phyloP scores from a whole-genome alignment of 2,113 vertebrate species.

The Clupea harengus region DNA sequence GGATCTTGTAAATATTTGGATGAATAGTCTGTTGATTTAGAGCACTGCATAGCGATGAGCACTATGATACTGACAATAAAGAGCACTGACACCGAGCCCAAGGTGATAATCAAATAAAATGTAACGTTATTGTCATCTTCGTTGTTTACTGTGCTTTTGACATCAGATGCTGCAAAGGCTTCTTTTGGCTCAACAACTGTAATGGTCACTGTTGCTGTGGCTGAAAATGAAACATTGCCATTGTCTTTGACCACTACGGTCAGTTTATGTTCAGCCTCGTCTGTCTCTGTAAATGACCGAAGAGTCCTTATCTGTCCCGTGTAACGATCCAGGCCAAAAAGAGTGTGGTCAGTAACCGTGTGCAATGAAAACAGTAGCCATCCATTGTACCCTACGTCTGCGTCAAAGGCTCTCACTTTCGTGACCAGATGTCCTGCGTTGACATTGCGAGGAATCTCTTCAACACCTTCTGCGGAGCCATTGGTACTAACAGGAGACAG shows the following conservation, averaged over 20 bases:
- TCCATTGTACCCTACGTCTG: conserved; percentile 41
- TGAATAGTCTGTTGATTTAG: conserved; percentile 23
- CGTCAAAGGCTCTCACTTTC: conserved; percentile 32
- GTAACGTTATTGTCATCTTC: conserved; percentile 34
- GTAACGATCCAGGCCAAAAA: conserved; percentile 30
- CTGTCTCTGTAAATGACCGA: conserved; percentile 34
- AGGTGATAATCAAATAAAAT: conserved; percentile 48
- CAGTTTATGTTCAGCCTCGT: conserved; percentile 29
- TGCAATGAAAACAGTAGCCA: conserved; percentile 32
- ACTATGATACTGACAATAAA: conserved; percentile 39
- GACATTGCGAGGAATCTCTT: conserved; percentile 30
- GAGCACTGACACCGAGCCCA: conserved; percentile 39
- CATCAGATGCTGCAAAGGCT: conserved; percentile 20
- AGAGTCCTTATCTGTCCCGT: conserved; percentile 36
- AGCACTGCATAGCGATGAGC: conserved; percentile 39
- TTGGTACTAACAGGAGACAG: conserved; percentile 8
- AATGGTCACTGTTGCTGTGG: conserved; percentile 25
- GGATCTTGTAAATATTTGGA: conserved; percentile 30
- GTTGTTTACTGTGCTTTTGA: conserved; percentile 3
- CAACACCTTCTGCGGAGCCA: conserved; percentile 23
- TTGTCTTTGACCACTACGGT: conserved; percentile 37
- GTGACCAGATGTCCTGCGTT: conserved; percentile 31
- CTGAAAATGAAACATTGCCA: conserved; percentile 32
- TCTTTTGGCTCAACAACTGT: conserved; percentile 23
- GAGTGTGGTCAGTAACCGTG: conserved; percentile 24